Conservation (phyloP, 1,140 invertebrate species). For the Drosophila albomicans region DNA sequence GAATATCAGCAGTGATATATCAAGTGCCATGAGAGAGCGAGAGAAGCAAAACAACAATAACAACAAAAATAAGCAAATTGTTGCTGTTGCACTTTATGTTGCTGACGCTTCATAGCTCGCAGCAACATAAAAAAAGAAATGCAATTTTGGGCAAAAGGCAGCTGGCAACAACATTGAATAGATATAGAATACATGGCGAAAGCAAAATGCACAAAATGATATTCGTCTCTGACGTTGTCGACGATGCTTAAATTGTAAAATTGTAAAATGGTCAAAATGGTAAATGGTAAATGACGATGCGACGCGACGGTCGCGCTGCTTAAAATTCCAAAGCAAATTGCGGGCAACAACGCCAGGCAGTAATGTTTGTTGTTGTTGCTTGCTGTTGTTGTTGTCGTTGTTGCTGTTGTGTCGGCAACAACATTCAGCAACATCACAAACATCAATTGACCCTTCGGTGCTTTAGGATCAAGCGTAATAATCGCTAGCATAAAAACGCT, state of each 20-base stretch:
- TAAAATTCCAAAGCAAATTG: conserved; percentile 84
- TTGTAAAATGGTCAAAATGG: conserved; percentile 51
- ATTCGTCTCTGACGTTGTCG: conserved; percentile 45
- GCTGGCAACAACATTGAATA: conserved; percentile 18
- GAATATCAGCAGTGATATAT: conserved; percentile 74
- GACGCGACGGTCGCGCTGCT: conserved; percentile 63
- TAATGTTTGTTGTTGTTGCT: conserved; percentile 45
- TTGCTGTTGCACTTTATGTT: conserved; percentile 46
- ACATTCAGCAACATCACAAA: conserved; percentile 81
- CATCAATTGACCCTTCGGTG: conserved; percentile 84
- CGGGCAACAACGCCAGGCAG: conserved; percentile 56
- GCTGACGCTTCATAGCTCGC: conserved; percentile 64
- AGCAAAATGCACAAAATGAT: conserved; percentile 55
- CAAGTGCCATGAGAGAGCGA: conserved; percentile 36
- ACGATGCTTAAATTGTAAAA: conserved; percentile 28
- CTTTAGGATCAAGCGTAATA: conserved; percentile 84
- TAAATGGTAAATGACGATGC: conserved; percentile 32
- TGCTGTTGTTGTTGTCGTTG: conserved; percentile 37
- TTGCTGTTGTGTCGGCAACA: conserved; percentile 52
- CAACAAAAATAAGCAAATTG: conserved; percentile 15
- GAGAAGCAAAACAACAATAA: conserved; percentile 13
- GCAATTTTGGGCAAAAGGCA: conserved; percentile 70
- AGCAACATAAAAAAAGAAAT: conserved; percentile 60
- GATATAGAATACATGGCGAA: conserved; percentile 42
- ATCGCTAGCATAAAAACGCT: conserved; percentile 84